Conservation (phyloP, 2,888 invertebrate species). For the Oligia strigilis region DNA sequence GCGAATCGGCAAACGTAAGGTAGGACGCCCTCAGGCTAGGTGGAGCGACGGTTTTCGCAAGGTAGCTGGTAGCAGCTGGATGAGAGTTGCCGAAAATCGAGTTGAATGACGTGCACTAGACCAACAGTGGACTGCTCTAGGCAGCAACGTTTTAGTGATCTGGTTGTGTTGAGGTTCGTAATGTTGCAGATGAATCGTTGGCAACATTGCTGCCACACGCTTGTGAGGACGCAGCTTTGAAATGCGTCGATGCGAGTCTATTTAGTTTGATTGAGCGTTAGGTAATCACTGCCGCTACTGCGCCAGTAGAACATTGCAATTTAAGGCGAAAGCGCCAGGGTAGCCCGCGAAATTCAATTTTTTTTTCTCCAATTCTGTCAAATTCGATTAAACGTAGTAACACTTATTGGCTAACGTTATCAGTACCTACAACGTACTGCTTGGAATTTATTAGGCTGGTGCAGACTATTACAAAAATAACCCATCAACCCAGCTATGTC, state of each 20-base stretch:
- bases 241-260: conserved; percentile 44
- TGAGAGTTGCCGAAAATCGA: too few relatives aligned
- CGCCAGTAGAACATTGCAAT: too few relatives aligned
- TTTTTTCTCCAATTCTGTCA: neutral
- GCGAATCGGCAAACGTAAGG: neutral
- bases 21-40: neutral
- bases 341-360: too few relatives aligned
- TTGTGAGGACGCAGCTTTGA: conserved; percentile 5
- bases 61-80: too few relatives aligned
- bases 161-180: neutral
- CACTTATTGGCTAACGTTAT: neutral
- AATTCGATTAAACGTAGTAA: neutral
- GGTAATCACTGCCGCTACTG: conserved; percentile 31
- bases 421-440: neutral
- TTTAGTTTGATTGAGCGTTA: conserved; percentile 47
- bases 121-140: too few relatives aligned
- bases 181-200: neutral
- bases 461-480: neutral
- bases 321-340: too few relatives aligned
- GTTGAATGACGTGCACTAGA: too few relatives aligned
- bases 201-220: neutral
- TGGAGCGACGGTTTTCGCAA: neutral
- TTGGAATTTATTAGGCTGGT: neutral
- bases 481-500: neutral
- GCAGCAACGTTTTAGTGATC: neutral